A percentile compares a stretch with the other conserved stretches of the same genome.
Evolutionary conservation across 2,888 invertebrate species (phyloP).

Genomic region (Thymelicus acteon): DNA sequence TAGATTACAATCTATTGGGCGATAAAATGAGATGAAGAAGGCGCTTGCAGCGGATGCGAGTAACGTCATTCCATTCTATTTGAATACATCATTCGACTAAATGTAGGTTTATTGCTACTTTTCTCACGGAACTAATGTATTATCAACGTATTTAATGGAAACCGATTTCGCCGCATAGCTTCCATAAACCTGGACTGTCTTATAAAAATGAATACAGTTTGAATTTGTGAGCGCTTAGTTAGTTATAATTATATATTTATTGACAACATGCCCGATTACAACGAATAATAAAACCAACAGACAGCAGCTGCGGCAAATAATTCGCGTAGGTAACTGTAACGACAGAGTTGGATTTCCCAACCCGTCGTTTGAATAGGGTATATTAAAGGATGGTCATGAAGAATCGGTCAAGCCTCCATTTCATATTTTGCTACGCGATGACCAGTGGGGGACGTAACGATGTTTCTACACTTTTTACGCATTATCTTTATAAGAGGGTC

Average conservation of each 20-base stretch:
- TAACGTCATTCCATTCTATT: constrained; percentile 80
- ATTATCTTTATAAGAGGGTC: constrained; percentile 78
- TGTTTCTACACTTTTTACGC: constrained; percentile 75
- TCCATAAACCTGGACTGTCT: constrained; percentile 60
- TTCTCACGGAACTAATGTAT: constrained; percentile 84
- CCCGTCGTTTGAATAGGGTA: constrained; percentile 58
- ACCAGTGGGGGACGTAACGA: constrained; percentile 71
- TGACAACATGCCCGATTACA: constrained; percentile 42
- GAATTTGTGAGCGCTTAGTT: constrained; percentile 54
- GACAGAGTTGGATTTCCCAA: constrained; percentile 59
- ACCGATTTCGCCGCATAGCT: constrained; percentile 77
- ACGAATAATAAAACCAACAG: constrained; percentile 50
- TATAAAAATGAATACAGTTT: constrained; percentile 54
- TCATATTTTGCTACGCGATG: constrained; percentile 71
- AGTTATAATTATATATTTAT: constrained; percentile 46
- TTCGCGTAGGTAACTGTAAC: constrained; percentile 55
- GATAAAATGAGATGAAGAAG: constrained; percentile 69
- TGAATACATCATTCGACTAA: constrained; percentile 81
- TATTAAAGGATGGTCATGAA: constrained; percentile 70
- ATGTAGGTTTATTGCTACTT: constrained; percentile 84
- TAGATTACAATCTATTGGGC: constrained; percentile 73
- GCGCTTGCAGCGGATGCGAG: constrained; percentile 78
- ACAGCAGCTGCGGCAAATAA: constrained; percentile 57
- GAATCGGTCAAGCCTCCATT: constrained; percentile 75
- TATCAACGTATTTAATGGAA: constrained; percentile 80